Percentiles rank a stretch among this genome's conserved stretches.
Evolutionary conservation across 2,797 vertebrate genomes (phyloP).

Genomic region (Hippoglossus hippoglossus): DNA sequence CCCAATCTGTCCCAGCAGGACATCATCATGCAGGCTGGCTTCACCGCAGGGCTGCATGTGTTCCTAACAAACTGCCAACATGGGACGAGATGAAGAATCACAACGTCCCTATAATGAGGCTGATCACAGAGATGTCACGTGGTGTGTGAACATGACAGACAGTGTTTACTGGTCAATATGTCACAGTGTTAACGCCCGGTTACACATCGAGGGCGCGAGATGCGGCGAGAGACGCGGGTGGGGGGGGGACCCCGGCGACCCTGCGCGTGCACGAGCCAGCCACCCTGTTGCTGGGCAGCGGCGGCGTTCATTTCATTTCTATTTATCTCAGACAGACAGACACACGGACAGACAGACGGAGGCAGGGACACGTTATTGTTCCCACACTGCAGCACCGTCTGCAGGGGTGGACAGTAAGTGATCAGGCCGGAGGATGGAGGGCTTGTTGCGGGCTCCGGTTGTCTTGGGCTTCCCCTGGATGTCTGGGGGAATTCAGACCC

Average conservation of each 20-base stretch:
- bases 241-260: conserved; percentile 66
- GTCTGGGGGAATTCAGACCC: conserved; percentile 61
- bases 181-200: conserved; percentile 63
- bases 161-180: conserved; percentile 65
- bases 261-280: conserved; percentile 60
- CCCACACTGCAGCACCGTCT: conserved; percentile 18
- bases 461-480: conserved; percentile 26
- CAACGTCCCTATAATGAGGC: not conserved
- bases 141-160: conserved; percentile 28
- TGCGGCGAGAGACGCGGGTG: not conserved
- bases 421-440: not conserved
- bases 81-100: not conserved
- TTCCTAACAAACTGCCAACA: not conserved
- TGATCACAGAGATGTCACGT: conserved; percentile 25
- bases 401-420: conserved; percentile 9
- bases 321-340: no score
- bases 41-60: not conserved
- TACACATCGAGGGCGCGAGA: conserved; percentile 64
- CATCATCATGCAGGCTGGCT: no score
- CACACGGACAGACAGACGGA: no score
- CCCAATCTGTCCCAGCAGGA: no score
- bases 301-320: conserved; percentile 2
- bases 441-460: not conserved
- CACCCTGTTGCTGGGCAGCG: conserved; percentile 81
- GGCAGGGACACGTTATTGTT: conserved; percentile 13